Evolutionary conservation across 53 echinoderm and acorn worm genomes (phyloP).

Genomic region (Patiria pectinifera): DNA sequence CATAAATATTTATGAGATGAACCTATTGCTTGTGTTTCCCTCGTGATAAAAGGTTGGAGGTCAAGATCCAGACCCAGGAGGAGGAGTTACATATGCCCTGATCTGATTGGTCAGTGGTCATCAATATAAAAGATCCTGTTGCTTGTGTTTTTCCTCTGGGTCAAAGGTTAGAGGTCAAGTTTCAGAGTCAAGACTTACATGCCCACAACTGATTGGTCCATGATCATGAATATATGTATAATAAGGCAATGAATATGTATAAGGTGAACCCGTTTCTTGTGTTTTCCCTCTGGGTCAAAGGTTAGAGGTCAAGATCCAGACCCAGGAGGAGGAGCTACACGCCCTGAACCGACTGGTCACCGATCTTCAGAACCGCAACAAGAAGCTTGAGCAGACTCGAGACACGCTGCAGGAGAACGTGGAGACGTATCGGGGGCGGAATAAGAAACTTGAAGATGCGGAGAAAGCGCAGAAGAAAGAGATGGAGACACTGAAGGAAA

Average conservation of each 20-base stretch:
- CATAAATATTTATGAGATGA: neutral
- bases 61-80: slow-evolving; percentile 66
- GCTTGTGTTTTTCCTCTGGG: neutral
- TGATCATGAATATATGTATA: neutral
- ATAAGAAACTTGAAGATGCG: slow-evolving; percentile 79
- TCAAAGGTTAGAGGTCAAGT: slow-evolving; percentile 84
- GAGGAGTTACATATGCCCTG: too few relatives aligned
- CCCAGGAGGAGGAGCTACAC: slow-evolving; percentile 82
- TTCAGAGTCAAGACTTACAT: slow-evolving; percentile 67
- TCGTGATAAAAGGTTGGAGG: slow-evolving; percentile 76
- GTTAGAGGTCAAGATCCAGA: slow-evolving; percentile 83
- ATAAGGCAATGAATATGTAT: neutral
- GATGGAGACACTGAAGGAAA: slow-evolving; percentile 74
- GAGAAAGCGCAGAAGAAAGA: slow-evolving; percentile 74
- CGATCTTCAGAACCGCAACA: slow-evolving; percentile 72
- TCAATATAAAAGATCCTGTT: neutral
- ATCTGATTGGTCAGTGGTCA: neutral
- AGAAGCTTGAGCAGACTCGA: slow-evolving; percentile 53
- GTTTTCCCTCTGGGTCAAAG: slow-evolving; percentile 45
- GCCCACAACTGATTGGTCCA: too few relatives aligned
- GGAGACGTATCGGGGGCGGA: slow-evolving; percentile 57
- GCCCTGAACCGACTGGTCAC: slow-evolving; percentile 78
- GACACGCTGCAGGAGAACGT: slow-evolving; percentile 52
- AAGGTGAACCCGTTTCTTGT: neutral
- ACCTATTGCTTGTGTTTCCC: neutral